Evolutionary conservation across 2,888 invertebrate species (phyloP), one percentile per base, ranked within the genome.

Genomic region (Heteromyza rotundicornis): DNA sequence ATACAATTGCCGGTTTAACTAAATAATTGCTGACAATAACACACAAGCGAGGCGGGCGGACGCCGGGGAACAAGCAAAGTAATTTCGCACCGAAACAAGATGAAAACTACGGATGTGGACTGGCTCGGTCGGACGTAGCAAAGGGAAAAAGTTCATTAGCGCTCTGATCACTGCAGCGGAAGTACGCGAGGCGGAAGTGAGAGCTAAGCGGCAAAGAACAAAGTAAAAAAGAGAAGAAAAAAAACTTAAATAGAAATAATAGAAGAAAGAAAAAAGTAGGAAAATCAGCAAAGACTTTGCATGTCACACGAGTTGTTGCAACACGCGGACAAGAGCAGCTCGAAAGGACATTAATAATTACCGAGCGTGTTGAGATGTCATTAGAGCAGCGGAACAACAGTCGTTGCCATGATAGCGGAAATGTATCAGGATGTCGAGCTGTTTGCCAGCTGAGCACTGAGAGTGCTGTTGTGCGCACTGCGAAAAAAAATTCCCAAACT

Each of bases 1-100:
- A 40, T 24, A 55, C 57, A 55, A 62, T 60, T 59, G 60, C 36
- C 59, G 51, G 55, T 60, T 57, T 57, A 62, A 52, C 58, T 60
- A 60, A 62, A 60, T 64, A 60, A 64, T 60, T 54, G 60, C 62
- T 40, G 40, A 40, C 40, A 40, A 40, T 40, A n/a, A n/a, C 5
- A n/a, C 40, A 40, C 2, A 40, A 2, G 10, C 40, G 8, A 10
- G 3, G 40, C 3, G 16, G 40, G 16, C 3, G 10, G 40, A 40
- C 8, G 16, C 14, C 40, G 40, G 16, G 40, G 40, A n/a, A 40
- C 14, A n/a, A 40, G n/a, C 40, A 40, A 40, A 40, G 40, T 10
- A n/a, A 40, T 40, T 40, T 40, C 40, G 40, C 40, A n/a, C 16
- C 12, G 32, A 12, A 32, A 32, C 32, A 32, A 32, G 12, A 32